These are phyloP conservation scores for Autographa gamma DNA, from an alignment of 2,888 invertebrate genomes.

Conservation along the genomic window DNA sequence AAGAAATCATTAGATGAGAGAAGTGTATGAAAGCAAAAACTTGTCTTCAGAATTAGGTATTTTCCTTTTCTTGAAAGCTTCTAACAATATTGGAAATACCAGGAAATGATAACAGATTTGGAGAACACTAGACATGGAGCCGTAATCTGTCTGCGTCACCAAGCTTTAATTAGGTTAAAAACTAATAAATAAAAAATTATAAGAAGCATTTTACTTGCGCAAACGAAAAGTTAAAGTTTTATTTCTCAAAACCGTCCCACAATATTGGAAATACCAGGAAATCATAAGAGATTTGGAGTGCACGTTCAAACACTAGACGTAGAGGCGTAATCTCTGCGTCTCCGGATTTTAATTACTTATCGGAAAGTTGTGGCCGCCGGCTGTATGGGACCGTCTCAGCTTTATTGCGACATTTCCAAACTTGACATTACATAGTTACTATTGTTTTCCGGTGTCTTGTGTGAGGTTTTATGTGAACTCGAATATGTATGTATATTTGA, in stretches of 20 bases:
- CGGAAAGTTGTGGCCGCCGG: slow-evolving; percentile 88
- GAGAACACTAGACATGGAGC: slow-evolving; percentile 78
- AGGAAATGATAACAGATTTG: slow-evolving; percentile 70
- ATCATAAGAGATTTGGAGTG: slow-evolving; percentile 76
- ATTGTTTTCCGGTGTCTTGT: slow-evolving; percentile 52
- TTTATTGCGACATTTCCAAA: slow-evolving; percentile 83
- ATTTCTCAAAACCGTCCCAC: slow-evolving; percentile 25
- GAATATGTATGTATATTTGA: neutral
- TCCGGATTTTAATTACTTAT: slow-evolving; percentile 88
- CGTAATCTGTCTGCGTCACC: slow-evolving; percentile 84
- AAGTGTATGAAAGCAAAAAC: too few relatives aligned
- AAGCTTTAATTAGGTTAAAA: slow-evolving; percentile 80
- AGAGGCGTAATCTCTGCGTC: slow-evolving; percentile 83
- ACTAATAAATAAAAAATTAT: too few relatives aligned
- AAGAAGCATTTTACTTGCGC: too few relatives aligned
- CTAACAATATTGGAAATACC: slow-evolving; percentile 64
- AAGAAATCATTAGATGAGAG: too few relatives aligned
- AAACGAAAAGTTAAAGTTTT: too few relatives aligned
- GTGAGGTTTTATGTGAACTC: neutral
- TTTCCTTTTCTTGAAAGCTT: slow-evolving; percentile 29
- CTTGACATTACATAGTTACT: slow-evolving; percentile 63
- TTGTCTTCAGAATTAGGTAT: neutral
- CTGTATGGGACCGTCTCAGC: slow-evolving; percentile 80
- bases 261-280: slow-evolving; percentile 74
- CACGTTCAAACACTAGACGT: slow-evolving; percentile 81